Conservation (phyloP, 2,888 invertebrate genomes). For the Tanytarsus gracilentus region DNA sequence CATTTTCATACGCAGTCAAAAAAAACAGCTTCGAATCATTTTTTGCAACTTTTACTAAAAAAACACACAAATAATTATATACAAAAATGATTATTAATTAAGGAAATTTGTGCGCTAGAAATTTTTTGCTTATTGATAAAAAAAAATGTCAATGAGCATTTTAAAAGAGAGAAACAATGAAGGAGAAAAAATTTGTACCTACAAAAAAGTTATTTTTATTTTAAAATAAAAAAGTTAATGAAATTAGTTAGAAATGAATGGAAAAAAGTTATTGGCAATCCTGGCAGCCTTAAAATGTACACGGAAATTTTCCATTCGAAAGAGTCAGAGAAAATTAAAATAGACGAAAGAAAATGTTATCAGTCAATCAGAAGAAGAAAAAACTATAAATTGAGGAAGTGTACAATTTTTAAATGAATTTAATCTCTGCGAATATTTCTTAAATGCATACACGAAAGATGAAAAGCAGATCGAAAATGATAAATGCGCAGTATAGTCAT, state of each 20-base stretch:
- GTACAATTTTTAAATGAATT: not conserved
- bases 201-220: not conserved
- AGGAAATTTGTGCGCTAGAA: too few species aligned
- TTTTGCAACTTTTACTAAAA: too few species aligned
- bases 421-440: slow-evolving; percentile 1
- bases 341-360: not conserved
- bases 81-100: too few species aligned
- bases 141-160: not conserved
- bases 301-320: too few species aligned
- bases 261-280: too few species aligned
- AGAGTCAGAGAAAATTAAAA: not conserved
- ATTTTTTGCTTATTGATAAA: not conserved
- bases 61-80: too few species aligned
- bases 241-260: not conserved
- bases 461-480: not conserved
- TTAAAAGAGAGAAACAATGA: not conserved
- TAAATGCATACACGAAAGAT: not conserved
- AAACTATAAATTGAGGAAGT: not conserved
- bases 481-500: not conserved
- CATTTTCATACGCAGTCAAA: too few species aligned
- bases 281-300: too few species aligned
- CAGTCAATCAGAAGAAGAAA: not conserved
- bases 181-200: not conserved
- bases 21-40: too few species aligned
- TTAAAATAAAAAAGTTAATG: not conserved